These are phyloP conservation scores for Helleia helle DNA, from an alignment of 2,888 invertebrate species.

Conservation along the genomic window DNA sequence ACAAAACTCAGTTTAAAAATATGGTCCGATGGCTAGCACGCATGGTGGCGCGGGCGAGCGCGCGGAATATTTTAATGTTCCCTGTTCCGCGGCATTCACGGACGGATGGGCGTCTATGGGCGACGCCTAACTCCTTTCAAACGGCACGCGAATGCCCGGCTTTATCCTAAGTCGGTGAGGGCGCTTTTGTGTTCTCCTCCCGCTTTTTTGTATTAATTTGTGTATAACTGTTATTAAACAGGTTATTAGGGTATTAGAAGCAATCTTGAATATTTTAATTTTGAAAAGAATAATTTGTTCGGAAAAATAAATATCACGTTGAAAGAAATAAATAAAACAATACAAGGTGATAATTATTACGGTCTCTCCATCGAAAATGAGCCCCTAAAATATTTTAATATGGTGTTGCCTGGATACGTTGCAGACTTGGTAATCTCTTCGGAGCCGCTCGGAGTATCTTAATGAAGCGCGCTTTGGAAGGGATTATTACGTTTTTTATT, in stretches of 20 bases:
- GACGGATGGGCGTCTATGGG: conserved; percentile 35
- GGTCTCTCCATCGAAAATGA: conserved; percentile 39
- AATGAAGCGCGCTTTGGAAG: conserved; percentile 54
- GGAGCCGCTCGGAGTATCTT: conserved; percentile 53
- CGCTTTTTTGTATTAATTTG: conserved; percentile 27
- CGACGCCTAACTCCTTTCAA: conserved; percentile 46
- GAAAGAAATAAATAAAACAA: conserved; percentile 39
- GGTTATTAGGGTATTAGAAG: conserved; percentile 49
- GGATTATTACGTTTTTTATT: conserved; percentile 56
- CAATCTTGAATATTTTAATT: conserved; percentile 37
- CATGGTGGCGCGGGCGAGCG: conserved; percentile 43
- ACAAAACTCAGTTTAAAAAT: conserved; percentile 52
- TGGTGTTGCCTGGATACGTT: conserved; percentile 50
- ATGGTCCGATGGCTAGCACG: conserved; percentile 46
- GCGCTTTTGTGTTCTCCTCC: conserved; percentile 27
- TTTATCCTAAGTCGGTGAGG: conserved; percentile 33
- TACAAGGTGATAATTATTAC: conserved; percentile 54
- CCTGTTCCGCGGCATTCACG: conserved; percentile 32
- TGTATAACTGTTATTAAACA: conserved; percentile 27
- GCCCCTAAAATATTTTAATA: conserved; percentile 47
- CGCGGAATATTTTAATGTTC: conserved; percentile 62
- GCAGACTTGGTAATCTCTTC: conserved; percentile 55
- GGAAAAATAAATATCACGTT: conserved; percentile 44
- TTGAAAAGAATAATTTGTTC: conserved; percentile 37
- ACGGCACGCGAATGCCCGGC: conserved; percentile 34